Percentiles rank a stretch among this genome's conserved stretches.
These are phyloP conservation scores for Caenorhabditis becei DNA, from an alignment of 2,888 invertebrate species.

Conservation along the genomic window DNA sequence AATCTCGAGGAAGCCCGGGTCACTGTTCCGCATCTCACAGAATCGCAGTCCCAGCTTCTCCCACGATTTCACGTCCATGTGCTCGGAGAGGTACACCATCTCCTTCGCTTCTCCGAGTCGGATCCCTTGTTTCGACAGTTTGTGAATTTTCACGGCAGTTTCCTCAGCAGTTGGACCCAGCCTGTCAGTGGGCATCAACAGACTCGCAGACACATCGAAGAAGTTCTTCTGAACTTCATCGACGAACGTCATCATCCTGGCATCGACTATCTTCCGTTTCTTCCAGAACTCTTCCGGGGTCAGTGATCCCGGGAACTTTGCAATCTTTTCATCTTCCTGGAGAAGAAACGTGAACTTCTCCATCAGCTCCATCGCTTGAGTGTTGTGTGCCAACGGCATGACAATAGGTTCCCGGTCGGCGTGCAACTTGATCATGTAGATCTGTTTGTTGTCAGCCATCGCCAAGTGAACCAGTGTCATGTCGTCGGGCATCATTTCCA, in stretches of 20 bases:
- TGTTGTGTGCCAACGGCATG: slow-evolving; percentile 60
- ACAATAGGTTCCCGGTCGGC: slow-evolving; percentile 55
- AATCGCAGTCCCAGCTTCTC: slow-evolving; percentile 32
- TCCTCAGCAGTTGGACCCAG: slow-evolving; percentile 3
- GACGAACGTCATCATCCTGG: slow-evolving; percentile 32
- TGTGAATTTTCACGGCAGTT: slow-evolving; percentile 14
- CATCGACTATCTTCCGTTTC: slow-evolving; percentile 46
- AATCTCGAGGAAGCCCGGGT: slow-evolving; percentile 13
- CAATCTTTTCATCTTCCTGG: slow-evolving; percentile 52
- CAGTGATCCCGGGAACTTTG: slow-evolving; percentile 46
- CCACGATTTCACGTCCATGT: slow-evolving; percentile 45
- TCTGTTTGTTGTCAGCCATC: slow-evolving; percentile 45
- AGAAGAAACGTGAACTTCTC: slow-evolving; percentile 45
- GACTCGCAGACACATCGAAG: slow-evolving; percentile 33
- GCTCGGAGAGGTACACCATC: slow-evolving; percentile 34
- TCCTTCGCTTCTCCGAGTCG: slow-evolving; percentile 47
- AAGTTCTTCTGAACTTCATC: slow-evolving; percentile 48
- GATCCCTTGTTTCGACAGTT: slow-evolving; percentile 27
- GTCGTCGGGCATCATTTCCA: slow-evolving; percentile 41
- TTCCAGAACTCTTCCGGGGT: slow-evolving; percentile 54
- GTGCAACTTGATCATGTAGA: slow-evolving; percentile 59
- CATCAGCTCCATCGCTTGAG: slow-evolving; percentile 46
- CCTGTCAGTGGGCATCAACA: slow-evolving; percentile 45
- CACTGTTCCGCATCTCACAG: slow-evolving; percentile 34
- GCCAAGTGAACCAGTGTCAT: slow-evolving; percentile 62